phyloP scores from a whole-genome alignment of 64 coral and sea anemone species.

The Pocillopora verrucosa region DNA sequence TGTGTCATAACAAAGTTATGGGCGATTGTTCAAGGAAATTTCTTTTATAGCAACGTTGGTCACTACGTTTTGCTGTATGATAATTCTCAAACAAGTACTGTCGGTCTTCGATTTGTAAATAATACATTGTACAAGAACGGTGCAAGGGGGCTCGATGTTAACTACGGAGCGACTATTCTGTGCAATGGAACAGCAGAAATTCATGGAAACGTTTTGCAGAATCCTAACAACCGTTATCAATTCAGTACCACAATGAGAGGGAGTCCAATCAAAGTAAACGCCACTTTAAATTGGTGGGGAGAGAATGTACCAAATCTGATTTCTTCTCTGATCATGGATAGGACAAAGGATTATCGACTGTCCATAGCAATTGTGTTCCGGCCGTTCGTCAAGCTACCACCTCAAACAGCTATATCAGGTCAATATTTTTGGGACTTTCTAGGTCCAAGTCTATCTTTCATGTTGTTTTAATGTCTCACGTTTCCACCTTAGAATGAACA shows the following conservation, averaged over 20 bases:
- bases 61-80: no score
- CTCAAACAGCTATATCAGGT: slow-evolving; percentile 50
- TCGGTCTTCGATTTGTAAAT: no score
- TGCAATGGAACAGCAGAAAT: slow-evolving; percentile 64
- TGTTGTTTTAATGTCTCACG: no score
- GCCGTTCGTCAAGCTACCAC: slow-evolving; percentile 57
- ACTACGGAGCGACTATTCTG: slow-evolving; percentile 61
- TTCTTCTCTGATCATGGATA: slow-evolving; percentile 19
- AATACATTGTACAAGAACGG: no score
- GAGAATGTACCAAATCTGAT: background rate
- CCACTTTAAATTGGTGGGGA: slow-evolving; percentile 71
- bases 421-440: slow-evolving; percentile 13
- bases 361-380: slow-evolving; percentile 37
- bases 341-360: slow-evolving; percentile 27
- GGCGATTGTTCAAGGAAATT: no score
- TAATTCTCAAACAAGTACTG: no score
- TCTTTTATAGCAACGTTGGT: no score
- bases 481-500: no score
- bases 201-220: slow-evolving; percentile 52
- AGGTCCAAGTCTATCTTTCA: no score
- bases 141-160: background rate
- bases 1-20: no score
- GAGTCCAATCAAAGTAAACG: slow-evolving; percentile 36
- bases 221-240: slow-evolving; percentile 77
- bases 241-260: slow-evolving; percentile 35